Percentiles rank a stretch among this genome's conserved stretches.
Evolutionary conservation across 2,797 vertebrate species (phyloP).

Genomic region (Lophura swinhoii): DNA sequence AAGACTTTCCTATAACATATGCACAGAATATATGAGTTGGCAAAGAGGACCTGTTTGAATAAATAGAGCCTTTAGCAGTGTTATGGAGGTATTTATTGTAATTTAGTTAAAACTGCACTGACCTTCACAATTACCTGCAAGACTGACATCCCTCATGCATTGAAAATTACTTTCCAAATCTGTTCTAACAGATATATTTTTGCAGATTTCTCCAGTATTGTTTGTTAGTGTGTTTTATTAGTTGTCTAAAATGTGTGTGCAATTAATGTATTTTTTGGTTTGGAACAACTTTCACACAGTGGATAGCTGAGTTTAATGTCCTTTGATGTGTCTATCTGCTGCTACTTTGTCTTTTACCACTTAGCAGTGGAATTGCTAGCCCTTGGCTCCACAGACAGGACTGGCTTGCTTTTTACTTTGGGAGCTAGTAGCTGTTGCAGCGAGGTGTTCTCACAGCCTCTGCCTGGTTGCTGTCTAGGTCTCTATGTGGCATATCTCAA

Average conservation of each 20-base stretch:
- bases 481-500: not conserved
- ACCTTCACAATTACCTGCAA: not conserved
- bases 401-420: not conserved
- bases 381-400: not conserved
- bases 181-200: not conserved
- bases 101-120: not conserved
- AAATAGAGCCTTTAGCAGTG: not conserved
- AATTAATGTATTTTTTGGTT: not conserved
- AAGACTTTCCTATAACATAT: not conserved
- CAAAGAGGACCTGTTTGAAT: not conserved
- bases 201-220: not conserved
- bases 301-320: not conserved
- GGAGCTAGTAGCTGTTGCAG: not conserved
- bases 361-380: not conserved
- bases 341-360: not conserved
- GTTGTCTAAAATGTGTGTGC: not conserved
- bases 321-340: not conserved
- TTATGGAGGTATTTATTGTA: not conserved
- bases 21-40: accelerated
- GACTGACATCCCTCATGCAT: not conserved
- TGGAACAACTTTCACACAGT: not conserved
- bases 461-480: not conserved
- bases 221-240: not conserved
- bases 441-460: not conserved
- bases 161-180: not conserved